Conservation (phyloP, 2,113 vertebrate genomes). For the Bubalus kerabau region DNA sequence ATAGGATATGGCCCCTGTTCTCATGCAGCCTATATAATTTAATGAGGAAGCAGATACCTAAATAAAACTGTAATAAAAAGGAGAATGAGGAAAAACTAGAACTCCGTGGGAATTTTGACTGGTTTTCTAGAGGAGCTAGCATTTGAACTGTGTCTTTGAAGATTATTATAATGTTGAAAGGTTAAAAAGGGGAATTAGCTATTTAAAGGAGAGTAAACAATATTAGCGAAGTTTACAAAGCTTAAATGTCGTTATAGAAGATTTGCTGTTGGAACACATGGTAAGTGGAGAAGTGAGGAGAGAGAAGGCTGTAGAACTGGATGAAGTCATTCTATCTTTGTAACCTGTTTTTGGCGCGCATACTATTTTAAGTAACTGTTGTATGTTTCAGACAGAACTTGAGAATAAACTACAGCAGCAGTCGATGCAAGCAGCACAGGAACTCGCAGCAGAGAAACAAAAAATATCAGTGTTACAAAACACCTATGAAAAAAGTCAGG, state of each 20-base stretch:
- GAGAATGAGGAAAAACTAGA: not conserved
- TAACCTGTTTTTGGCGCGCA: not conserved
- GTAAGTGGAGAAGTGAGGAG: not conserved
- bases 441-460: conserved; percentile 83
- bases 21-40: not conserved
- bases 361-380: conserved; percentile 19
- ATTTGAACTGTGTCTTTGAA: not conserved
- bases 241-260: not conserved
- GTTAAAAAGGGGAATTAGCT: not conserved
- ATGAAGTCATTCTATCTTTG: not conserved
- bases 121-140: not conserved
- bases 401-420: conserved; percentile 86
- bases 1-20: not conserved
- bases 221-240: not conserved
- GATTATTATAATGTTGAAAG: not conserved
- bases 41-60: not conserved
- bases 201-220: not conserved
- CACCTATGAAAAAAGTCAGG: conserved; percentile 81
- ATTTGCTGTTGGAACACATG: not conserved
- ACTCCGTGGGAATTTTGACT: not conserved
- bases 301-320: not conserved
- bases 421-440: conserved; percentile 80
- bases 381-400: conserved; percentile 85
- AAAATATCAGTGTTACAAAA: conserved; percentile 83
- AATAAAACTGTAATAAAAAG: not conserved